Evolutionary conservation across 2,113 vertebrate species (phyloP).

Genomic region (Scartelaos histophorus): DNA sequence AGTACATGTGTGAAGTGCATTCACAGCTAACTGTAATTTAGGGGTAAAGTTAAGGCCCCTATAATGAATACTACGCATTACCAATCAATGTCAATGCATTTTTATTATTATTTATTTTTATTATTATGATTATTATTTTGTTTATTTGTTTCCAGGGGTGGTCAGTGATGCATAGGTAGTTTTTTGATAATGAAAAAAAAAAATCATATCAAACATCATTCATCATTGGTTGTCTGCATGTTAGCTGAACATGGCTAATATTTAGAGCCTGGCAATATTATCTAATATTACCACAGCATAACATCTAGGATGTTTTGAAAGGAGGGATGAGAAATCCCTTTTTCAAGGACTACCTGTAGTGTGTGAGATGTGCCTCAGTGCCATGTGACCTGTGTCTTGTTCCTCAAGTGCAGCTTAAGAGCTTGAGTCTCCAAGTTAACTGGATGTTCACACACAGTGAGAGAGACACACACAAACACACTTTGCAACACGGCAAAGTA

Average conservation of each 20-base stretch:
- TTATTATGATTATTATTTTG: too few species aligned
- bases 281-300: too few species aligned
- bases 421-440: conserved; percentile 42
- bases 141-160: too few species aligned
- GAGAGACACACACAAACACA: conserved; percentile 41
- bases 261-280: neutral
- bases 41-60: too few species aligned
- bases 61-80: too few species aligned
- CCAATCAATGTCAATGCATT: too few species aligned
- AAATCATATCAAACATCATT: too few species aligned
- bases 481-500: conserved; percentile 6
- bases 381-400: conserved; percentile 53
- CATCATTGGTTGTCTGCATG: too few species aligned
- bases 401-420: conserved; percentile 50
- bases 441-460: conserved; percentile 52
- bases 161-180: too few species aligned
- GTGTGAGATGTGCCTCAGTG: conserved; percentile 10
- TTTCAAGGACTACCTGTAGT: neutral
- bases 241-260: neutral
- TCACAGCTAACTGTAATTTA: neutral
- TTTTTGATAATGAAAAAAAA: too few species aligned
- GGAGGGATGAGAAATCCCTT: neutral
- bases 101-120: too few species aligned
- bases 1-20: neutral
- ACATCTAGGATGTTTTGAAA: neutral